phyloP scores from a whole-genome alignment of 2,888 invertebrate species.

The Macropis europaea region DNA sequence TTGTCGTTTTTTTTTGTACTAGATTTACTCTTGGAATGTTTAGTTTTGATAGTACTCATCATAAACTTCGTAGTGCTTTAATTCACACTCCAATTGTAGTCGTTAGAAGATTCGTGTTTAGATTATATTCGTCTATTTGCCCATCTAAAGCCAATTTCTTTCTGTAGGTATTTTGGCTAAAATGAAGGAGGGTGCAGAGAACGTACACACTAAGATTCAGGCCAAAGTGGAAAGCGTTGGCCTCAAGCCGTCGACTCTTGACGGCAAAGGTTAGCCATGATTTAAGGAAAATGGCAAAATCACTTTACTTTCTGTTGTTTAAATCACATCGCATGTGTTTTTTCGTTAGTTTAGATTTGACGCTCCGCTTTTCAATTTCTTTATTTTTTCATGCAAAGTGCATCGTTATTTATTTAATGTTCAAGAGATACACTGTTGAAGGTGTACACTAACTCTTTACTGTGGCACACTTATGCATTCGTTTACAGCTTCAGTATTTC shows the following conservation, averaged over 20 bases:
- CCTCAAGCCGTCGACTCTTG: conserved; percentile 79
- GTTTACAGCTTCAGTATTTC: neutral
- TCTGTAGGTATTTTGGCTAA: conserved; percentile 92
- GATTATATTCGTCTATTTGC: neutral
- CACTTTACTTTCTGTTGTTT: conserved; percentile 29
- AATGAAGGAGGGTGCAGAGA: conserved; percentile 98
- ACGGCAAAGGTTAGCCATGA: conserved; percentile 79
- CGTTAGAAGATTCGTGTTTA: conserved; percentile 28
- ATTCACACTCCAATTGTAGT: conserved; percentile 22
- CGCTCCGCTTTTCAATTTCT: conserved; percentile 31
- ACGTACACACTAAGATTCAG: conserved; percentile 95
- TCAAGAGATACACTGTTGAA: neutral
- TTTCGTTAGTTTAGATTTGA: conserved; percentile 43
- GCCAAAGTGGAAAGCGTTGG: conserved; percentile 93
- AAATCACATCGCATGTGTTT: conserved; percentile 62
- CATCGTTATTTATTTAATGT: conserved; percentile 3
- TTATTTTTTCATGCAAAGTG: conserved; percentile 7
- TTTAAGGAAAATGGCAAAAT: conserved; percentile 41
- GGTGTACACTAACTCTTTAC: conserved; percentile 3
- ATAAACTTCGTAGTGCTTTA: conserved; percentile 16
- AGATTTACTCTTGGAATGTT: conserved; percentile 1
- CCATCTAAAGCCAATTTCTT: conserved; percentile 63
- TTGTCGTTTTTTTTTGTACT: conserved; percentile 3
- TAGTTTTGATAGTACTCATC: conserved; percentile 9
- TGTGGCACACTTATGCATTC: neutral